Evolutionary conservation across 2,797 vertebrate species (phyloP), one percentile per base, ranked within the genome.

Genomic region (Falco columbarius): DNA sequence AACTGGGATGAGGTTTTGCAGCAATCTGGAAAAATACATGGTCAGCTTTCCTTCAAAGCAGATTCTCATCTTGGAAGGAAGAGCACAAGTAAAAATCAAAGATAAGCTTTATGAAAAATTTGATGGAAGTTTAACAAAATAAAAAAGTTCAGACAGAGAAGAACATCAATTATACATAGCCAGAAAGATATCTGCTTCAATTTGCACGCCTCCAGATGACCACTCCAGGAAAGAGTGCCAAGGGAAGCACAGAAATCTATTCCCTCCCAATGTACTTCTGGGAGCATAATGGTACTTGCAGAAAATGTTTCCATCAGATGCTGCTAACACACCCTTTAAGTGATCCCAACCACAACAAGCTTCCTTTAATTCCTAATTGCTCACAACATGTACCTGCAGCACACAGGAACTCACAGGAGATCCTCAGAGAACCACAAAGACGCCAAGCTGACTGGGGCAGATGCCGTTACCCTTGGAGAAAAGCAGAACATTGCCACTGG

Each of bases 21-120:
- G n/a, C 44, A 68, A 58, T 29, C 26, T 40, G 34, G 85, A 32
- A 40, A 87, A 89, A 92, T 5, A 81, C 17, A 62, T 0, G 4
- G 59, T 19, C 47, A 70, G n/a, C 81, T 89, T 61, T 63, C 52
- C 77, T 85, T 74, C 73, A 80, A 44, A 86, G 56, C 12, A 47
- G 56, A 74, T 66, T 85, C 95, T 90, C 22, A 61, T 51, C 56
- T 87, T 71, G 10, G 56, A 85, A 59, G 52, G 68, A 95, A 82
- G 22, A 80, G 49, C 10, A 44, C 9, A 34, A 90, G 71, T 46
- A 67, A 82, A 86, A 89, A 55, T 74, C n/a, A 6, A 89, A 59
- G 56, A 46, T 36, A 52, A 87, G 29, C n/a, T 74, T 90, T 90
- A 70, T 74, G 38, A 89, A 93, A 95, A 76, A 71, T 32, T 20